Evolutionary conservation across 2,888 invertebrate genomes (phyloP).

Genomic region (Drosophila paranaensis): DNA sequence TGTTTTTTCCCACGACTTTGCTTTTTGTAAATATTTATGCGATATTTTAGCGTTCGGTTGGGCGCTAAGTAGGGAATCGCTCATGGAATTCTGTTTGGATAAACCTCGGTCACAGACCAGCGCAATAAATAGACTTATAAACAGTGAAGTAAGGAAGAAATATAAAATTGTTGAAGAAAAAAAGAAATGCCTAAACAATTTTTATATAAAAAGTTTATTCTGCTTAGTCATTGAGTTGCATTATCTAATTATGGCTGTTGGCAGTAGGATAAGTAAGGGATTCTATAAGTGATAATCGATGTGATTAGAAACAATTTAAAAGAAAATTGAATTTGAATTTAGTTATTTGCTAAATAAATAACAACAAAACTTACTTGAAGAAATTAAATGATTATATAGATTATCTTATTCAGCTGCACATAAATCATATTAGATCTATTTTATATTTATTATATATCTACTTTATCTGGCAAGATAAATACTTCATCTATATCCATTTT

Average conservation of each 20-base stretch:
- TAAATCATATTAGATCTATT: too few species aligned
- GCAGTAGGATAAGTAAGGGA: not conserved
- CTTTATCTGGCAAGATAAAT: too few species aligned
- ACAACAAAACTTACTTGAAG: too few species aligned
- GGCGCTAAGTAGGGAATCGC: conserved; percentile 54
- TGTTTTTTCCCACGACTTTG: conserved; percentile 68
- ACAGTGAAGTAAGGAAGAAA: not conserved
- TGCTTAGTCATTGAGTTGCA: not conserved
- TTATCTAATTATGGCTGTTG: not conserved
- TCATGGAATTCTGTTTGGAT: conserved; percentile 37
- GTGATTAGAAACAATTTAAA: not conserved
- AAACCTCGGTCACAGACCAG: conserved; percentile 30
- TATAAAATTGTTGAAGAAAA: too few species aligned
- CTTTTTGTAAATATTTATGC: conserved; percentile 75
- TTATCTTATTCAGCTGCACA: too few species aligned
- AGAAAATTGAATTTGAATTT: not conserved
- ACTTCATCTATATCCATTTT: too few species aligned
- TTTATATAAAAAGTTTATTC: not conserved
- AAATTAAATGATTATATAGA: too few species aligned
- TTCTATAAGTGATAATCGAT: not conserved
- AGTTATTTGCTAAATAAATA: too few species aligned
- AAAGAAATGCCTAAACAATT: not conserved
- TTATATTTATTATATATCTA: too few species aligned
- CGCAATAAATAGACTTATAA: conserved; percentile 19
- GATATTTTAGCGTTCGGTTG: conserved; percentile 30